These are phyloP conservation scores for Peromyscus attwateri DNA, from an alignment of 2,797 vertebrate genomes.

Conservation along the genomic window DNA sequence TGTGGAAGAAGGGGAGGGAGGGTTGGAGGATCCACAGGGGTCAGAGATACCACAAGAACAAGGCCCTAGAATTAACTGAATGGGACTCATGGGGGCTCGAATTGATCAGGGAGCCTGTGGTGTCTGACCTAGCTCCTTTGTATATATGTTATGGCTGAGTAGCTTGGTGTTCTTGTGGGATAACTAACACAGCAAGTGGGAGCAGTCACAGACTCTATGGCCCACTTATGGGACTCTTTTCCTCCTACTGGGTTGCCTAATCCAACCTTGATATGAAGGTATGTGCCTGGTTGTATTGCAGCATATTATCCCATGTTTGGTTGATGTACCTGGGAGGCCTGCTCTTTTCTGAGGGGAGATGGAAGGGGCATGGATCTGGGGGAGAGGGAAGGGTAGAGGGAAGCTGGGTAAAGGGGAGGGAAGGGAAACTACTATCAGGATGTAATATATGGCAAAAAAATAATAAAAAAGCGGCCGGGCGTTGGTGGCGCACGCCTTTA, in stretches of 20 bases:
- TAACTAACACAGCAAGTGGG: neutral
- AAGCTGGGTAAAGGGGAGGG: neutral
- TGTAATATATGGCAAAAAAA: no score
- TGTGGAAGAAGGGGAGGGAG: no score
- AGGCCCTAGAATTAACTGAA: neutral
- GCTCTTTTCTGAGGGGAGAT: neutral
- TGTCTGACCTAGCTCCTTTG: neutral
- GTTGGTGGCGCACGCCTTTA: no score
- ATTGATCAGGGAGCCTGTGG: neutral
- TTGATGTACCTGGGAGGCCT: neutral
- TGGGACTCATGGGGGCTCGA: neutral
- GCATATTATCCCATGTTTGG: neutral
- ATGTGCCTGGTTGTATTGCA: neutral
- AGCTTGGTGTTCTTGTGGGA: neutral
- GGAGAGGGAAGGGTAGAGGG: neutral
- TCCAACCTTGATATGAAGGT: neutral
- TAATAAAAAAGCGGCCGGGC: neutral
- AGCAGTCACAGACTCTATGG: neutral
- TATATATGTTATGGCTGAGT: neutral
- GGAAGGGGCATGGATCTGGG: neutral
- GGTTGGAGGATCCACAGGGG: neutral
- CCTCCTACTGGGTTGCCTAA: neutral
- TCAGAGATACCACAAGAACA: neutral
- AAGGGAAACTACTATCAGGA: no score
- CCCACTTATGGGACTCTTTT: neutral